Conservation (phyloP, 2,797 vertebrate species). For the Platyrinchus mystaceus region DNA sequence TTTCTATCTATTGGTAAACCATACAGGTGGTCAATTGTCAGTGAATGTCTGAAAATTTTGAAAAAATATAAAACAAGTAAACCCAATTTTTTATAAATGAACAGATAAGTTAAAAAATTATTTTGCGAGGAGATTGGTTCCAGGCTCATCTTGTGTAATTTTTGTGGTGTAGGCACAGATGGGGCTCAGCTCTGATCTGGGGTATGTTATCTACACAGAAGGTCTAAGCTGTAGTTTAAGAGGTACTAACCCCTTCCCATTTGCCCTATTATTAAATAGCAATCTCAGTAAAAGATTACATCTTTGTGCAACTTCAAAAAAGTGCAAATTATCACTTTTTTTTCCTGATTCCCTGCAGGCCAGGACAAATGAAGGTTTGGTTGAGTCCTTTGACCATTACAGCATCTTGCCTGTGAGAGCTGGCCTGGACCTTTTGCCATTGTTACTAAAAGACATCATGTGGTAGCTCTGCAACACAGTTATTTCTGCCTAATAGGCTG, state of each 20-base stretch:
- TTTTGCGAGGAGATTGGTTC: background rate
- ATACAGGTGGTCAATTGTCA: background rate
- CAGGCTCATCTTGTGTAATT: background rate
- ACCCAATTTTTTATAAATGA: background rate
- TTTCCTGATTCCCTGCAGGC: fast-evolving
- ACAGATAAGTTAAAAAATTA: background rate
- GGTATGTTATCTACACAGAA: background rate
- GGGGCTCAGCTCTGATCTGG: background rate
- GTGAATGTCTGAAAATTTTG: background rate
- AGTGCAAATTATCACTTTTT: background rate
- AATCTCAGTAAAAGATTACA: background rate
- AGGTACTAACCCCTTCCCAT: background rate
- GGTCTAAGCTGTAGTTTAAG: background rate
- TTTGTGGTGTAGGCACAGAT: background rate
- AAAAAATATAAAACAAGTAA: background rate
- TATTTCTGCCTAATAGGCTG: background rate
- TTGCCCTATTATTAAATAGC: background rate
- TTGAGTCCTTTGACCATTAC: background rate
- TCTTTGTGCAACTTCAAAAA: background rate
- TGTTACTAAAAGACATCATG: background rate
- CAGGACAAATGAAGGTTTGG: background rate
- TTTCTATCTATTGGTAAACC: background rate
- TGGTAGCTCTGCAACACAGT: background rate
- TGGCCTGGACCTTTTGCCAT: background rate
- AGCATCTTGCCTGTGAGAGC: background rate